A percentile compares a stretch with the other conserved stretches of the same genome.
These are phyloP conservation scores for Pangasius sanitwongsei DNA, from an alignment of 2,797 vertebrate species.

Conservation along the genomic window DNA sequence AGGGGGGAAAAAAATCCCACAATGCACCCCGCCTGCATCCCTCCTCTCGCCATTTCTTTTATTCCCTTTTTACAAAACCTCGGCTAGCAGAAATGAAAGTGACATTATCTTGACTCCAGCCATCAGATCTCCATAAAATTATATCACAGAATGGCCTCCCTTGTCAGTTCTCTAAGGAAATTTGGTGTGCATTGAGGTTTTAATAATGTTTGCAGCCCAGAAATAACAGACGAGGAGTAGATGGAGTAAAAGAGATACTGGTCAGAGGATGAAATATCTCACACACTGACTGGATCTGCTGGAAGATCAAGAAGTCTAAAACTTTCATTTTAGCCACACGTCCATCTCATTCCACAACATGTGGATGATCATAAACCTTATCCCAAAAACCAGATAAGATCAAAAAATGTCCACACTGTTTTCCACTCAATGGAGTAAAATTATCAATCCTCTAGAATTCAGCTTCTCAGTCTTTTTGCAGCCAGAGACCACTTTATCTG, in stretches of 20 bases:
- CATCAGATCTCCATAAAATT: conserved; percentile 43
- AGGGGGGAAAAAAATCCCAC: neutral
- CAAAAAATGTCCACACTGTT: neutral
- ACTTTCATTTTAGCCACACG: neutral
- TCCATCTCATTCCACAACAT: conserved; percentile 16
- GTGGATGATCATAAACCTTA: neutral
- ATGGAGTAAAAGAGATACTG: neutral
- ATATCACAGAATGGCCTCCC: conserved; percentile 24
- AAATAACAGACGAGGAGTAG: neutral
- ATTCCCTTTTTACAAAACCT: conserved; percentile 31
- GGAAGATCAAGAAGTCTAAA: neutral
- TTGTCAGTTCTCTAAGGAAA: conserved; percentile 25
- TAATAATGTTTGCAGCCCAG: conserved; percentile 32
- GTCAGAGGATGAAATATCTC: neutral
- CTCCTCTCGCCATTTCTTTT: neutral
- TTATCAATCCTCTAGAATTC: neutral
- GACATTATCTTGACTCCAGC: conserved; percentile 42
- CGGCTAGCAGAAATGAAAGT: conserved; percentile 36
- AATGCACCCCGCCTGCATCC: neutral
- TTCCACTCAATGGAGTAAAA: neutral
- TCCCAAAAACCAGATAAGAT: neutral
- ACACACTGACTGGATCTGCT: neutral
- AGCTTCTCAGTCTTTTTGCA: neutral
- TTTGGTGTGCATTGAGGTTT: conserved; percentile 13
- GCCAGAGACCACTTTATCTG: neutral